Conservation (phyloP, 2,113 vertebrate genomes). For the Eulemur rufifrons region DNA sequence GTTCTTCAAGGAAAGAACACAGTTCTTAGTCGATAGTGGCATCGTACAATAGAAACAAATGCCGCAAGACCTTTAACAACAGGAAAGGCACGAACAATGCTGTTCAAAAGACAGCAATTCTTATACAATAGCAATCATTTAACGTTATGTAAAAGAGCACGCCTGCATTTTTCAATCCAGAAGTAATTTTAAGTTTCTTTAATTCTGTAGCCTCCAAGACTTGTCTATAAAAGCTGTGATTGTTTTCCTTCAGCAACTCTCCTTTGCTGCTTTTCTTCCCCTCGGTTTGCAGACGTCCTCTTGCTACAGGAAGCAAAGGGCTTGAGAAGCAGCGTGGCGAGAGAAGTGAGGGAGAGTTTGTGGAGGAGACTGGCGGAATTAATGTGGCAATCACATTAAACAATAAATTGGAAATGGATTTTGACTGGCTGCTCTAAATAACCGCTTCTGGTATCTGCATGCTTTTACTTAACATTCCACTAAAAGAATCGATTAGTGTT, state of each 20-base stretch:
- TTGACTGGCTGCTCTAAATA: conserved; percentile 79
- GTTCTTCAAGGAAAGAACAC: background rate
- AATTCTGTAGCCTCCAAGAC: background rate
- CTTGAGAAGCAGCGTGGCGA: background rate
- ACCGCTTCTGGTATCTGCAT: conserved; percentile 76
- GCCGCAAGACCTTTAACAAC: background rate
- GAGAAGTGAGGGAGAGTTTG: background rate
- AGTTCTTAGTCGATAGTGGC: background rate
- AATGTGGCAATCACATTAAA: conserved; percentile 78
- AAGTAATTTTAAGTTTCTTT: conserved; percentile 32
- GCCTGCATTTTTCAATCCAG: background rate
- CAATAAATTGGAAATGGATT: conserved; percentile 77
- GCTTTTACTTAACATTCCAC: conserved; percentile 70
- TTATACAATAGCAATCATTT: background rate
- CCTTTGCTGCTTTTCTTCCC: conserved; percentile 58
- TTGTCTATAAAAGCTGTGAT: conserved; percentile 50
- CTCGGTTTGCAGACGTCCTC: conserved; percentile 64
- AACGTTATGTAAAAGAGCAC: background rate
- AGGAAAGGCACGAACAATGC: background rate
- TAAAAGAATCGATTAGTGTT: conserved; percentile 75
- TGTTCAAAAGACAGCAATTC: conserved; percentile 1
- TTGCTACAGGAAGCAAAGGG: conserved; percentile 67
- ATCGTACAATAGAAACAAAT: background rate
- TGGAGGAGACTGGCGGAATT: conserved; percentile 47
- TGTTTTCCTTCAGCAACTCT: conserved; percentile 64